Base-by-base conservation (phyloP, 2,113 vertebrate species). In the Hipposideros armiger region DNA sequence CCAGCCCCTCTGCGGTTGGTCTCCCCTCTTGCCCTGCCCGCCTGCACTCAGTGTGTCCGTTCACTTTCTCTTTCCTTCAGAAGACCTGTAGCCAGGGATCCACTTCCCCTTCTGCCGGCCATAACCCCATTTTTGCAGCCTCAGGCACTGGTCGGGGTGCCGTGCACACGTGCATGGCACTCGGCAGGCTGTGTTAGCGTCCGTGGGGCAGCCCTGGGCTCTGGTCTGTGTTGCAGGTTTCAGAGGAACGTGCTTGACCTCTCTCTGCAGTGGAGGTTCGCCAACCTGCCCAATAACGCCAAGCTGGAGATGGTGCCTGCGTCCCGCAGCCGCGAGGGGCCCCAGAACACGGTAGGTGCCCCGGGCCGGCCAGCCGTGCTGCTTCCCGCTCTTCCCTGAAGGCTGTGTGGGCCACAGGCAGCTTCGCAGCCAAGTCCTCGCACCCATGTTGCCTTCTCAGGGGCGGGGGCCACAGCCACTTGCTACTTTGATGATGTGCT, bases 221-320 rank as follows among this genome's bases (percentile, higher is more conserved):
- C 74, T 66, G 84, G 32, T 97, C 98, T 98, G 95, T 94, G 77
- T 83, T 96, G 8, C 98, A 99, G 99, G 98, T 99, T 99, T 98
- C 99, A 99, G 98, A 99, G 99, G 97, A 99, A 95, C 0, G 97
- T 99, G 96, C 95, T 99, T 72, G 99, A 99, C 98, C 98, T 99
- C 22, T 99, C 99, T 9, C 95, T 99, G 69, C 99, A 99, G 92
- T 99, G 99, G 99, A 99, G 99, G 87, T 99, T 99, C 91, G 99
- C 99, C 98, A 99, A 99, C 81, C 98, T 99, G 97, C 99, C 99
- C 91, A 99, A 99, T 98, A 99, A 99, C 95, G 99, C 99, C 94
- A 99, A 99, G 97, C 98, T 99, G 98, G 99, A 99, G 98, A 99
- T 99, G 98, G 99, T 99, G 98, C 98, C 99, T 11, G 97, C 98